Evolutionary conservation across 2,113 vertebrate species (phyloP).

Genomic region (Sceloporus undulatus): DNA sequence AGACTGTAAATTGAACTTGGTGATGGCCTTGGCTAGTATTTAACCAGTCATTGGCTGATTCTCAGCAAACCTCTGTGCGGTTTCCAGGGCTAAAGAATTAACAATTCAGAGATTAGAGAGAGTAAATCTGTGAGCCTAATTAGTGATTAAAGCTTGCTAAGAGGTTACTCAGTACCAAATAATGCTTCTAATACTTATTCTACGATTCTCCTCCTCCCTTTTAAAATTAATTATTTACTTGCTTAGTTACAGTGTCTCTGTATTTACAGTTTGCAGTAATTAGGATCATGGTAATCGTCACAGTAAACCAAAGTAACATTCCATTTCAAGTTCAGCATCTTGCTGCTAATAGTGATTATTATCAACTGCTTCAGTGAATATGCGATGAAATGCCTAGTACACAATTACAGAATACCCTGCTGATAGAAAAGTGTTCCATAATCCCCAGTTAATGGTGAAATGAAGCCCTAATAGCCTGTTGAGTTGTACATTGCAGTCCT

Average conservation of each 20-base stretch:
- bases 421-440: conserved; percentile 19
- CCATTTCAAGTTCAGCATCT: conserved; percentile 1
- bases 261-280: conserved; percentile 24
- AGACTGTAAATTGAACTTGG: conserved; percentile 3
- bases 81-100: background rate
- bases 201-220: background rate
- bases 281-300: background rate
- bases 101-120: background rate
- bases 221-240: background rate
- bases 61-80: background rate
- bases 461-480: conserved; percentile 19
- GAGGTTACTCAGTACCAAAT: background rate
- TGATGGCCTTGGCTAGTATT: background rate
- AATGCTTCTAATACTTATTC: background rate
- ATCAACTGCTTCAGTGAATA: background rate
- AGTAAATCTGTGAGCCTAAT: background rate
- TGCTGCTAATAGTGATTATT: conserved; percentile 8
- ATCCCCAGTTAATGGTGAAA: conserved; percentile 19
- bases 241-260: background rate
- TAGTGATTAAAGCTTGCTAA: background rate
- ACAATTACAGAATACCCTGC: conserved; percentile 13
- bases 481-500: conserved; percentile 23
- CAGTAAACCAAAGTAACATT: conserved; percentile 5
- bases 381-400: background rate
- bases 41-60: background rate